Percentiles rank a stretch among this genome's conserved stretches.
phyloP scores from a whole-genome alignment of 2,797 vertebrate genomes.

The Tapera naevia region DNA sequence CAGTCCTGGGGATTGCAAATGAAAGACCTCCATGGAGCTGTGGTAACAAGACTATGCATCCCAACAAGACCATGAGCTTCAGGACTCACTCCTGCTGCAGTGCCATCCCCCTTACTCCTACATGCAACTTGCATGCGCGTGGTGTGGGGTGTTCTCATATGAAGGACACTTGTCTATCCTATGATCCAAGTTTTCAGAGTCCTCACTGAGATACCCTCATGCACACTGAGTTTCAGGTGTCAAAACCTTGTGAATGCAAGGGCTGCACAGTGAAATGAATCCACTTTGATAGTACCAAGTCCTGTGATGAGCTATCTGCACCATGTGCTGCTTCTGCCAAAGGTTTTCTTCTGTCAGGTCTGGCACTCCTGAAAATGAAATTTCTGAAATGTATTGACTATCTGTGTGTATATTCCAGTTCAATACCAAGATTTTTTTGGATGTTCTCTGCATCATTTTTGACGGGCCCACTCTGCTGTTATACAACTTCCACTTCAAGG shows the following conservation, averaged over 20 bases:
- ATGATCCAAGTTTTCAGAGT: neutral
- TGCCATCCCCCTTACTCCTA: neutral
- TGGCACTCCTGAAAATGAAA: neutral
- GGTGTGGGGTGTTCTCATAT: neutral
- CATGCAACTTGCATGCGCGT: accelerated
- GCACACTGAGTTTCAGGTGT: neutral
- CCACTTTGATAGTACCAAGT: neutral
- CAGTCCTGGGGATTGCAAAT: neutral
- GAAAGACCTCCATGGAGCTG: neutral
- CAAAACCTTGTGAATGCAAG: neutral
- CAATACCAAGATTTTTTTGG: neutral
- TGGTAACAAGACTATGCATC: neutral
- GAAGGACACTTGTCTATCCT: neutral
- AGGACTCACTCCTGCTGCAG: neutral
- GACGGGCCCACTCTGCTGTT: accelerated
- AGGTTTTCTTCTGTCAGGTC: neutral
- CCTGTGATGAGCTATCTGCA: neutral
- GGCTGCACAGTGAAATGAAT: neutral
- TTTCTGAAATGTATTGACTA: neutral
- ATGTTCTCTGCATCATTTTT: neutral
- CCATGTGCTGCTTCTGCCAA: neutral
- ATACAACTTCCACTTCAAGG: neutral
- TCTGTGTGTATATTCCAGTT: neutral
- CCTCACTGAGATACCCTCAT: neutral
- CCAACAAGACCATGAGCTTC: neutral